phyloP scores from a whole-genome alignment of 2,888 invertebrate species.

The Stenchaetothrips biformis region DNA sequence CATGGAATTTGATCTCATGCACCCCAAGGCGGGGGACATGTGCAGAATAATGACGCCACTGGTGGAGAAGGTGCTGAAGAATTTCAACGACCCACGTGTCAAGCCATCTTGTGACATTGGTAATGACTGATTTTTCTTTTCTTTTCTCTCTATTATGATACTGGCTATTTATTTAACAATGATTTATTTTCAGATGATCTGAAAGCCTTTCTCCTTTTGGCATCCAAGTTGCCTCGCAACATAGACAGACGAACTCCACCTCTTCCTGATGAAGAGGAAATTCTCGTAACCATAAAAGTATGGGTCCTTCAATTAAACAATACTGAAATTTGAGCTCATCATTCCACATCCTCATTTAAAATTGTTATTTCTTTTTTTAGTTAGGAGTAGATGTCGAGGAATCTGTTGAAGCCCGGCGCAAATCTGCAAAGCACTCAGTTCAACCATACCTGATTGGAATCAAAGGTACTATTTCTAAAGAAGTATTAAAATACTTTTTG shows the following conservation, averaged over 20 bases:
- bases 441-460: not conserved
- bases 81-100: not conserved
- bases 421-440: not conserved
- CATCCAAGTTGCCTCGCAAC: not conserved
- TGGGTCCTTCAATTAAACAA: not conserved
- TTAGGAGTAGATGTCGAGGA: not conserved
- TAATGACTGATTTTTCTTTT: not conserved
- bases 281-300: not conserved
- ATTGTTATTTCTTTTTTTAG: not conserved
- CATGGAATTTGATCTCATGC: not conserved
- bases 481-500: not conserved
- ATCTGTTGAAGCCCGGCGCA: not conserved
- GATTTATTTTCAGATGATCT: not conserved
- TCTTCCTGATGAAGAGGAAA: not conserved
- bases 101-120: not conserved
- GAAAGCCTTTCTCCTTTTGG: not conserved
- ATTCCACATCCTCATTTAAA: not conserved
- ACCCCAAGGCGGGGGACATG: not conserved
- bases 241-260: not conserved
- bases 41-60: not conserved
- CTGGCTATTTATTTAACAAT: not conserved
- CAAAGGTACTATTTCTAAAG: not conserved
- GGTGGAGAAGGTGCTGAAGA: not conserved
- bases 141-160: not conserved
- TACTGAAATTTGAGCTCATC: not conserved